Percentiles rank a stretch among this genome's conserved stretches.
phyloP scores from a whole-genome alignment of 2,888 invertebrate genomes.

The Heliothis peltigera region DNA sequence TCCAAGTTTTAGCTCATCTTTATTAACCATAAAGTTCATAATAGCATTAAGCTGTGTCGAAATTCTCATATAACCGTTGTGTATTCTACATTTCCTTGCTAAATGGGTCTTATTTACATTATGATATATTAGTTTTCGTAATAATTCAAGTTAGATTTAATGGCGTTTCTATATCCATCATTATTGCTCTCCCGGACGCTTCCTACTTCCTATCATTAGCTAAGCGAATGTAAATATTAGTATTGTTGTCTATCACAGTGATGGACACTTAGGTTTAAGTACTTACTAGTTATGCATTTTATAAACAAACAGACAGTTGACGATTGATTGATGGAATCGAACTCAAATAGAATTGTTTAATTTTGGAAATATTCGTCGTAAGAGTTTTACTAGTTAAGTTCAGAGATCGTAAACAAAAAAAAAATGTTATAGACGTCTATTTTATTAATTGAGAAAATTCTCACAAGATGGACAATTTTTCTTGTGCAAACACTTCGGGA shows the following conservation, averaged over 20 bases:
- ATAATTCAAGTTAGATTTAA: background rate
- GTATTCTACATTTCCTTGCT: conserved; percentile 1
- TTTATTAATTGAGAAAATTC: too few species aligned
- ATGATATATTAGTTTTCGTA: background rate
- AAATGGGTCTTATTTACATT: conserved; percentile 1
- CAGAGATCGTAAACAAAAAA: too few species aligned
- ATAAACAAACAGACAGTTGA: conserved; percentile 11
- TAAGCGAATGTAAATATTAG: conserved; percentile 31
- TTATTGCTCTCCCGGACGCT: background rate
- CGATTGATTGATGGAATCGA: background rate
- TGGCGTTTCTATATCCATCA: background rate
- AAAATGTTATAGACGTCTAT: too few species aligned
- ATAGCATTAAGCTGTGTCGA: background rate
- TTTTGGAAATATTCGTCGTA: too few species aligned
- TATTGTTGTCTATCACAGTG: conserved; percentile 14
- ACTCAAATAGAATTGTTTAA: background rate
- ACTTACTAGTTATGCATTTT: background rate
- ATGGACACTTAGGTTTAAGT: background rate
- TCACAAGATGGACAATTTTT: too few species aligned
- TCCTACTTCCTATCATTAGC: conserved; percentile 10
- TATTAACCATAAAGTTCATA: conserved; percentile 1
- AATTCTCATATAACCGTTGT: background rate
- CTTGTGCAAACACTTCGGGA: too few species aligned
- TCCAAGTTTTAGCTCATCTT: conserved; percentile 1
- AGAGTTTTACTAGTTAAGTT: too few species aligned